These are phyloP conservation scores for Danionella dracula DNA, from an alignment of 2,797 vertebrate species.

Conservation along the genomic window DNA sequence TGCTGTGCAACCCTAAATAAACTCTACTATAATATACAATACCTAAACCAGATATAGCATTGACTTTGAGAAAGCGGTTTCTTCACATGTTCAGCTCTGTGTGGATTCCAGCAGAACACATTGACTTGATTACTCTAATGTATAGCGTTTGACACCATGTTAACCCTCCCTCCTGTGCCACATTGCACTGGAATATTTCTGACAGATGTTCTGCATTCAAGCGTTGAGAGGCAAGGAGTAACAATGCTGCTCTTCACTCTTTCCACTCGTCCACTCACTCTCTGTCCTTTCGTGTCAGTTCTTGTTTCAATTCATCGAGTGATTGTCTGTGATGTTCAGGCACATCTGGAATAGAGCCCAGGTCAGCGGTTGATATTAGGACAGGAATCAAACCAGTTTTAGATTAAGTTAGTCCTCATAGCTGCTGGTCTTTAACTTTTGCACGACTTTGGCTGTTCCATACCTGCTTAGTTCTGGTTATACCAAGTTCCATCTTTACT, in stretches of 20 bases:
- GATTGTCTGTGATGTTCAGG: conserved; percentile 7
- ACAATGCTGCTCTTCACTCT: conserved; percentile 8
- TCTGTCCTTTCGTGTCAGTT: conserved; percentile 7
- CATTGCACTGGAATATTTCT: conserved; percentile 50
- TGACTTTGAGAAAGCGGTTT: conserved; percentile 36
- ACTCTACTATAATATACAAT: conserved; percentile 38
- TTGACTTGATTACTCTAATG: conserved; percentile 48
- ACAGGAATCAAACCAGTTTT: too few species aligned
- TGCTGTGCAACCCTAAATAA: conserved; percentile 36
- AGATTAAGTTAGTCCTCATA: too few species aligned
- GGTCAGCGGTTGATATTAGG: too few species aligned
- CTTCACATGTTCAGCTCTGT: conserved; percentile 28
- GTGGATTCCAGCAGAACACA: conserved; percentile 17
- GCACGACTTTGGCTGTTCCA: too few species aligned
- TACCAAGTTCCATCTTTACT: too few species aligned
- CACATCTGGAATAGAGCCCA: too few species aligned
- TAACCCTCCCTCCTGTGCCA: conserved; percentile 33
- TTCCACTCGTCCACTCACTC: background rate
- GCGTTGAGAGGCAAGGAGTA: conserved; percentile 24
- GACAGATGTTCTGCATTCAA: conserved; percentile 52
- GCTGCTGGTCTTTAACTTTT: too few species aligned
- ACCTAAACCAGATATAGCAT: conserved; percentile 44
- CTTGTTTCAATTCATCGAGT: conserved; percentile 34
- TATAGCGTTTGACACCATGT: conserved; percentile 41
- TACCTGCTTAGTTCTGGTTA: too few species aligned